Percentiles rank a stretch among this genome's conserved stretches.
Evolutionary conservation across 2,797 vertebrate genomes (phyloP).

Genomic region (Rallus crepitans): DNA sequence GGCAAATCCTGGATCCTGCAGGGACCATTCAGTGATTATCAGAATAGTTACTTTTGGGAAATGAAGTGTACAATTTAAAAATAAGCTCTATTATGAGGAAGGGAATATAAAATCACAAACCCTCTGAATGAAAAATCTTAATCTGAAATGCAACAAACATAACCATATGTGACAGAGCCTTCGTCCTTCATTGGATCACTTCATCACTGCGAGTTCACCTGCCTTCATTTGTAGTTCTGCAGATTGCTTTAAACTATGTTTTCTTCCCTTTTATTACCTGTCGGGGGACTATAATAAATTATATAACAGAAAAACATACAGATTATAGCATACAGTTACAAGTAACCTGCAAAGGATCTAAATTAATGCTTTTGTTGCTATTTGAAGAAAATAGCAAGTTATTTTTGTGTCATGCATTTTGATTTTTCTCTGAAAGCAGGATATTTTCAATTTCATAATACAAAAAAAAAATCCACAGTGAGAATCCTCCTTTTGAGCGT

Average conservation of each 20-base stretch:
- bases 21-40: background rate
- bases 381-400: conserved; percentile 15
- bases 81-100: conserved; percentile 74
- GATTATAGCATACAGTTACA: background rate
- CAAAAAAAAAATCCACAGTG: background rate
- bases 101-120: conserved; percentile 63
- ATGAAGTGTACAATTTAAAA: conserved; percentile 70
- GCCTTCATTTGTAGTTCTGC: conserved; percentile 61
- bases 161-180: conserved; percentile 74
- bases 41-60: conserved; percentile 79
- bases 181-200: conserved; percentile 47
- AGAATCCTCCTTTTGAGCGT: background rate
- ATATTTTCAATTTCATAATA: conserved; percentile 16
- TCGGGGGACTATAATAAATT: conserved; percentile 48
- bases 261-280: conserved; percentile 65
- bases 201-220: background rate
- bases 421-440: conserved; percentile 35
- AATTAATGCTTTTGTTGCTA: conserved; percentile 28
- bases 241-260: conserved; percentile 55
- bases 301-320: background rate
- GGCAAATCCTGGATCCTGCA: background rate
- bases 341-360: conserved; percentile 14
- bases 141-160: conserved; percentile 71
- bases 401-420: conserved; percentile 57
- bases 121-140: conserved; percentile 63